Percentiles rank a stretch among this genome's conserved stretches.
These are phyloP conservation scores for Tenodera sinensis DNA, from an alignment of 2,888 invertebrate species.

Conservation along the genomic window DNA sequence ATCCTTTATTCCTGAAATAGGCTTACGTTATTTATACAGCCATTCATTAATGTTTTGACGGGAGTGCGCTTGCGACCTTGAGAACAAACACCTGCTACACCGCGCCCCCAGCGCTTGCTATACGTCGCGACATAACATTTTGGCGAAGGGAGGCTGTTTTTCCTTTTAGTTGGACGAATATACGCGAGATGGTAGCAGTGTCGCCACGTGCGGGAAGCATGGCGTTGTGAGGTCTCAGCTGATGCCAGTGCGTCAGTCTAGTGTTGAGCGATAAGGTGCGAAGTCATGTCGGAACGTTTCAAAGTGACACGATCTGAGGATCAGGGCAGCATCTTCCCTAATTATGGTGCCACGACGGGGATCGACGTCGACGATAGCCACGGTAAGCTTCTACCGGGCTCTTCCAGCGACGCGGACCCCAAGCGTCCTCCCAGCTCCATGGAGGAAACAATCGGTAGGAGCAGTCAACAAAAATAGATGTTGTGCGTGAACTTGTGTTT, in stretches of 20 bases:
- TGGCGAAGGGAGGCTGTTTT: not conserved
- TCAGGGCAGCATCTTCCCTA: conserved; percentile 43
- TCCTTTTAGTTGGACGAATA: not conserved
- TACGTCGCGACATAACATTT: not conserved
- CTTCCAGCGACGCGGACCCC: conserved; percentile 18
- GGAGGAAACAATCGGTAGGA: conserved; percentile 28
- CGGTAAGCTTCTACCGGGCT: conserved; percentile 21
- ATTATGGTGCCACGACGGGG: conserved; percentile 52
- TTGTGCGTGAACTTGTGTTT: not conserved
- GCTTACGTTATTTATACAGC: too few relatives aligned
- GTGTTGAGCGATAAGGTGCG: not conserved
- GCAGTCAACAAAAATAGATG: not conserved
- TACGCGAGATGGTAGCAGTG: not conserved
- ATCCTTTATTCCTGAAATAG: too few relatives aligned
- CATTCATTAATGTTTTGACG: too few relatives aligned
- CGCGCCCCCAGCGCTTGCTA: not conserved
- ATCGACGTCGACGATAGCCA: conserved; percentile 33
- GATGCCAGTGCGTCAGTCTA: not conserved
- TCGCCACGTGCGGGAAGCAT: not conserved
- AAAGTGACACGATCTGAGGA: conserved; percentile 59
- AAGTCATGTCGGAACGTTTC: conserved; percentile 55
- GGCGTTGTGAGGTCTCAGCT: not conserved
- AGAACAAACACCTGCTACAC: too few relatives aligned
- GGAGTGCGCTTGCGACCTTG: too few relatives aligned
- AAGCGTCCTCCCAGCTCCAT: conserved; percentile 24